Base-by-base conservation (phyloP, 2,113 vertebrate genomes). In the Catharus bicknelli region DNA sequence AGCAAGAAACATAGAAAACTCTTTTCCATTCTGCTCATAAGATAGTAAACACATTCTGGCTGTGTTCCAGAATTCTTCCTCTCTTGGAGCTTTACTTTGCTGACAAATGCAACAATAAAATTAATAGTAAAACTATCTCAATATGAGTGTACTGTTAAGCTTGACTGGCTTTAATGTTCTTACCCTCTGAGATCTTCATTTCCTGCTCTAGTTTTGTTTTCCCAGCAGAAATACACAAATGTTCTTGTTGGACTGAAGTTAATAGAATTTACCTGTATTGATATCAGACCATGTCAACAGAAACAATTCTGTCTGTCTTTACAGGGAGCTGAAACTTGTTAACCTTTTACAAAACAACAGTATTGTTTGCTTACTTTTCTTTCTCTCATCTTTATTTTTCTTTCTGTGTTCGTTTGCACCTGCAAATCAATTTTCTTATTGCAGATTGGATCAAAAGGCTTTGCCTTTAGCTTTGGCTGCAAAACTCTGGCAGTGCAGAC, bases 71-170 rank as follows among this genome's bases (percentile, higher is more conserved):
- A 68, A 40, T 64, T 68, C 40, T 77, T 70, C 7, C 10, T 68
- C 59, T 63, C 54, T 57, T 72, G 26, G 13, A 77, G 6, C 18
- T 84, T 82, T 54, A 23, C 32, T 86, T 68, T 94, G 29, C 38
- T 75, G 77, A 89, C 64, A 92, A 93, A 70, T 76, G 38, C 10
- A 90, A 86, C 57, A 57, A 50, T 57, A 84, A 81, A 34, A 63
- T 88, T 91, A 83, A 64, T 36, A 90, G 59, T 50, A 90, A 87
- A 88, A 88, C 54, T 64, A 87, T 53, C 42, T 90, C 63, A 61
- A 5, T 38, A 61, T 68, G 29, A 63, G 27, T 25, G 19, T 57
- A 72, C n/a, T 57, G 11, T 75, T 72, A 72, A 82, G 16, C 50
- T 62, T 79, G 45, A 3, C 29, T 68, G 27, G 13, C 58, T 91